Percentiles rank a stretch among this genome's conserved stretches.
Evolutionary conservation across 2,113 vertebrate species (phyloP).

Genomic region (Mirounga angustirostris): DNA sequence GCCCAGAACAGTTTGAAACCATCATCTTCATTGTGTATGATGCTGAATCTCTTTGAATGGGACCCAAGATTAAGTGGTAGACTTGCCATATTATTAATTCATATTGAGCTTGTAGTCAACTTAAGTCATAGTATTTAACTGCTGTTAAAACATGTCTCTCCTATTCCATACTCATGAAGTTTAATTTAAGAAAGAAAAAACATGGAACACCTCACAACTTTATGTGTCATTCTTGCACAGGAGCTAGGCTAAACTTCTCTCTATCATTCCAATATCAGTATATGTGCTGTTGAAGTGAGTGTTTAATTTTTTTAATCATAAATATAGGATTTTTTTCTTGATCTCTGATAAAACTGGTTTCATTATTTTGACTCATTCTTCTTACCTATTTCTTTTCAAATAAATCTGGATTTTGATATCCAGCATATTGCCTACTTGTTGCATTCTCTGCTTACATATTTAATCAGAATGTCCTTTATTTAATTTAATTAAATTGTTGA

Average conservation of each 20-base stretch:
- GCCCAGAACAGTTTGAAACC: background rate
- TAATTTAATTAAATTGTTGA: slow-evolving; percentile 19
- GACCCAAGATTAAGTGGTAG: background rate
- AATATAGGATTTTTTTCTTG: background rate
- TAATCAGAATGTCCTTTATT: background rate
- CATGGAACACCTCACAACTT: background rate
- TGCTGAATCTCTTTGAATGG: background rate
- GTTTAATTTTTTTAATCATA: background rate
- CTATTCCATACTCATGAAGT: background rate
- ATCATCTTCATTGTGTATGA: background rate
- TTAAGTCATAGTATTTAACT: background rate
- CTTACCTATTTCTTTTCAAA: slow-evolving; percentile 10
- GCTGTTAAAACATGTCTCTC: background rate
- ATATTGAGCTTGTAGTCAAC: background rate
- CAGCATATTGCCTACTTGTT: background rate
- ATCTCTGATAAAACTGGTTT: background rate
- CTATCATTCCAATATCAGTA: background rate
- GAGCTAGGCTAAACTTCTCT: background rate
- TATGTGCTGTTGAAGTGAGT: background rate
- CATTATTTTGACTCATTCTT: background rate
- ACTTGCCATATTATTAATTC: background rate
- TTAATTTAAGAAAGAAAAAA: background rate
- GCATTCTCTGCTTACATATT: background rate
- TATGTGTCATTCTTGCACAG: background rate
- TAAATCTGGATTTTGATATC: background rate